Conservation (phyloP, 2,113 vertebrate genomes). For the Natator depressus region DNA sequence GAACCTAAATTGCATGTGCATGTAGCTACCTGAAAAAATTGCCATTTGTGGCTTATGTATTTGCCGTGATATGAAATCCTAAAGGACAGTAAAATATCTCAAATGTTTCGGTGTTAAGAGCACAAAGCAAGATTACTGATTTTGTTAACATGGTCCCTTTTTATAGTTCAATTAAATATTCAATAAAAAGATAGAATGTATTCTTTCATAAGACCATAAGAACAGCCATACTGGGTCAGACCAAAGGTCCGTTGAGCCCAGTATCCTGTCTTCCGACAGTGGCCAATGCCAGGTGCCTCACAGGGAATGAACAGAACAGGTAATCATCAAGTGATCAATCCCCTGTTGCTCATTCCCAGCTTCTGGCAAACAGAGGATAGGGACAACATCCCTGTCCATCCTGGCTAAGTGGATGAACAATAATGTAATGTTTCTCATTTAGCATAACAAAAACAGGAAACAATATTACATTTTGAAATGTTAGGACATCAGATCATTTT, state of each 20-base stretch:
- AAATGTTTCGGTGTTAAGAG: neutral
- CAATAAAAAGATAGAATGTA: neutral
- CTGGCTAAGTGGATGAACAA: slow-evolving; percentile 16
- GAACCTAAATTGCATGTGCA: neutral
- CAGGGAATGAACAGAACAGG: no score
- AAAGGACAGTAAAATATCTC: neutral
- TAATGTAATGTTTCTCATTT: slow-evolving; percentile 61
- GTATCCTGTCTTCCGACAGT: no score
- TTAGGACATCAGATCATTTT: slow-evolving; percentile 35
- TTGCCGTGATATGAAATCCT: neutral
- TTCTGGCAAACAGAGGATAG: no score
- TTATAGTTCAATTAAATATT: neutral
- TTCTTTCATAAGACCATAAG: neutral
- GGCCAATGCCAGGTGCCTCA: no score
- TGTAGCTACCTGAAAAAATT: neutral
- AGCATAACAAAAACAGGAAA: slow-evolving; percentile 67
- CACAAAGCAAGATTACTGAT: neutral
- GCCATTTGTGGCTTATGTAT: neutral
- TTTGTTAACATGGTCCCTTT: neutral
- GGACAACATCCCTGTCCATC: no score
- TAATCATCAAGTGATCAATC: no score
- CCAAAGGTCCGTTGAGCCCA: no score
- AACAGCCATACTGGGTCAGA: no score
- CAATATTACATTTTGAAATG: slow-evolving; percentile 61
- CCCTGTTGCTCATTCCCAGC: no score